phyloP scores from a whole-genome alignment of 2,113 vertebrate species.

The Neotragus pygmaeus region DNA sequence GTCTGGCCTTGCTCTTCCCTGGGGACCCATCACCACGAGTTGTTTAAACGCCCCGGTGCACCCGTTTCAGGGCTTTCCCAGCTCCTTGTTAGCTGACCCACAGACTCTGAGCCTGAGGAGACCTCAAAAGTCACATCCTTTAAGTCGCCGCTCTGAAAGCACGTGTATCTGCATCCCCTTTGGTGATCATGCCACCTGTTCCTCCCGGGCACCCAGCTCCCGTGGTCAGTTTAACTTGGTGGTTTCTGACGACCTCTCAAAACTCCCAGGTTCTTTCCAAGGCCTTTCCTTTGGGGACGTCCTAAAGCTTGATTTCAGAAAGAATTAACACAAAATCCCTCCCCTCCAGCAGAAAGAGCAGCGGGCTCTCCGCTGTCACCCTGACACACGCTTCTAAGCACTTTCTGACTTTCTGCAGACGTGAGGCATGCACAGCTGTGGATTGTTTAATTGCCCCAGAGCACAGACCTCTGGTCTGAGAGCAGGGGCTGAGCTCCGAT shows the following conservation, averaged over 20 bases:
- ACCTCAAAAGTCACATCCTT: neutral
- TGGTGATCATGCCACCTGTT: neutral
- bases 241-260: neutral
- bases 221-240: neutral
- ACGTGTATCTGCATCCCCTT: neutral
- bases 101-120: neutral
- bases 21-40: neutral
- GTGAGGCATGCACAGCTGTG: accelerated
- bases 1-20: neutral
- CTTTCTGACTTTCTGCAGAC: neutral
- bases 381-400: neutral
- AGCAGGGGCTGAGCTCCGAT: accelerated
- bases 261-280: neutral
- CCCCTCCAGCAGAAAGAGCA: neutral
- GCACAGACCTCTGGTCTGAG: neutral
- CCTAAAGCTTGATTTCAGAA: neutral
- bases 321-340: neutral
- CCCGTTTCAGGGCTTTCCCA: accelerated
- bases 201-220: neutral
- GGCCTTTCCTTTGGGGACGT: neutral
- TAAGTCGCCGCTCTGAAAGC: neutral
- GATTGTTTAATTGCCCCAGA: neutral
- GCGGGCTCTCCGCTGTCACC: neutral
- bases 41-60: neutral
- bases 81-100: neutral